Base-by-base conservation (phyloP, 2,113 vertebrate genomes). In the Bufo gargarizans region DNA sequence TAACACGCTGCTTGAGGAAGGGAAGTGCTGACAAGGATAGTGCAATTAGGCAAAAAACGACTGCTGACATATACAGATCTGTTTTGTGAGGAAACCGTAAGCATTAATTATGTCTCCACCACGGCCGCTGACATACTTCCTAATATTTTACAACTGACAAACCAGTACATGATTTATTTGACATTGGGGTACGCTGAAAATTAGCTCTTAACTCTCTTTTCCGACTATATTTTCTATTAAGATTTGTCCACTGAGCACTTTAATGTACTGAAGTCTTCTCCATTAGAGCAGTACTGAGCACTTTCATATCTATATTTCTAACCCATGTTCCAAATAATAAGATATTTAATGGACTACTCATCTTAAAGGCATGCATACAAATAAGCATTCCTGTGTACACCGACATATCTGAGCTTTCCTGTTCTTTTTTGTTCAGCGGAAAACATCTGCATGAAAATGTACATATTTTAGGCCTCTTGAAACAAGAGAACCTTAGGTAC, bases 61-160 rank as follows among this genome's bases (percentile, higher is more conserved):
- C 90, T 92, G 90, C 90, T 93, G 92, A 92, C 91, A 94, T 94
- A 93, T 93, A 92, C 90, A 93, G 93, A 90, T 91, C 89, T 92
- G 93, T 92, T 91, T 88, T 90, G 91, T 90, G 90, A 92, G 89
- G 91, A 95, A 94, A 92, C 56, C 55, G 47, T 74, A 72, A 43
- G 19, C 71, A 85, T 85, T 92, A 92, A 93, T 93, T 93, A 91
- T 92, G 84, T 92, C 90, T 93, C 92, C 90, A 92, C 88, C 89
- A 19, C 59, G 17, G 89, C 84, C 77, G 90, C 49, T 93, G 85
- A 92, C 91, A 91, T 90, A 86, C 82, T 82, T 86, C 89, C 86
- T 89, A 89, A 80, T 90, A 87, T 92, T 94, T 89, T 90, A 88
- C 90, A 90, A 90, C 91, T 93, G 86, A 89, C 91, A 94, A 93